These are phyloP conservation scores for Carcharodon carcharias DNA, from an alignment of 2,797 vertebrate species.

Conservation along the genomic window DNA sequence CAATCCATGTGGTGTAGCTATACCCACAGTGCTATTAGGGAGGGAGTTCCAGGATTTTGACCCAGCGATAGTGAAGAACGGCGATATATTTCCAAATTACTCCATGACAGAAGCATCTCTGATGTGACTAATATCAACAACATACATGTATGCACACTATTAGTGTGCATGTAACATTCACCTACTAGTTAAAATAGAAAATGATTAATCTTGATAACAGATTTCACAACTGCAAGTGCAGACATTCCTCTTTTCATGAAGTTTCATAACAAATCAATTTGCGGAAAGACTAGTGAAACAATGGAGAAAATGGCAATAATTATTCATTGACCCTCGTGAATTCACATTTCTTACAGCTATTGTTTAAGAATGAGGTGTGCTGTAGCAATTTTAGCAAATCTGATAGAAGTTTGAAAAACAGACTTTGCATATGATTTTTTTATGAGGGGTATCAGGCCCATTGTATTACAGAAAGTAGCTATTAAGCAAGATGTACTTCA, in stretches of 20 bases:
- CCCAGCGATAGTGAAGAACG: too few relatives aligned
- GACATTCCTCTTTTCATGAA: background rate
- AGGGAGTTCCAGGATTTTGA: too few relatives aligned
- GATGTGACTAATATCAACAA: background rate
- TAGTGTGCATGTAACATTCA: background rate
- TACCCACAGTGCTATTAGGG: too few relatives aligned
- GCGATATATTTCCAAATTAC: too few relatives aligned
- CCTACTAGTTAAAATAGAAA: background rate
- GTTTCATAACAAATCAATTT: background rate
- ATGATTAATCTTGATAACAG: background rate
- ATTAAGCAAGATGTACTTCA: background rate
- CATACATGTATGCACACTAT: background rate
- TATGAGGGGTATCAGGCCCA: background rate
- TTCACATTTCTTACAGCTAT: background rate
- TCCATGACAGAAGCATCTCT: too few relatives aligned
- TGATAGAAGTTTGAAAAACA: background rate
- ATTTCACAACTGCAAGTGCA: background rate
- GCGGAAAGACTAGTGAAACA: background rate
- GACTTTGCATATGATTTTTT: background rate
- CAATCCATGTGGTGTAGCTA: too few relatives aligned
- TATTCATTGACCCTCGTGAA: background rate
- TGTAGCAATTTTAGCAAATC: background rate
- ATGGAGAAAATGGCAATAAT: background rate
- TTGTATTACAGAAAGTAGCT: too few relatives aligned
- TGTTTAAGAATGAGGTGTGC: background rate